Evolutionary conservation across 2,113 vertebrate species (phyloP).

Genomic region (Bungarus multicinctus): DNA sequence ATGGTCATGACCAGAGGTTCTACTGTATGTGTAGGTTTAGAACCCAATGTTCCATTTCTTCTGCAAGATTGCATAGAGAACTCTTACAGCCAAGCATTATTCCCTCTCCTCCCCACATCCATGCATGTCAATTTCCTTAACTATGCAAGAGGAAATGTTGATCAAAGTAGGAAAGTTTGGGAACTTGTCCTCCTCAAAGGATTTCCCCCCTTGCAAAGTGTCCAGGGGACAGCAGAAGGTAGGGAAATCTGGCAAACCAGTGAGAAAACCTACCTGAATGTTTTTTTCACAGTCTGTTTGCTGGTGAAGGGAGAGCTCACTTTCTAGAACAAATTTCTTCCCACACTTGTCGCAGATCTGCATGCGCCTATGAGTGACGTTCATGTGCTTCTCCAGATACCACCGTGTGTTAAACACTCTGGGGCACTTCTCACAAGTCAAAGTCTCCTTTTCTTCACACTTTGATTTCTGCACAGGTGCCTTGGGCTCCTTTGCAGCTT

Average conservation of each 20-base stretch:
- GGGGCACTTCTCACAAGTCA: constrained; percentile 97
- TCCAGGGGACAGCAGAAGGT: constrained; percentile 49
- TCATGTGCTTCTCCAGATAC: constrained; percentile 99
- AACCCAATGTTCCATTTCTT: not conserved
- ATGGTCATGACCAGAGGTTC: no score
- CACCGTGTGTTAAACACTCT: constrained; percentile 98
- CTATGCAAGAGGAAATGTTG: constrained; percentile 34
- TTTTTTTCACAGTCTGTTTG: constrained; percentile 99
- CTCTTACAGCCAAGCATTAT: not conserved
- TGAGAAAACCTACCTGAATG: constrained; percentile 89
- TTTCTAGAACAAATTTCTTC: constrained; percentile 98
- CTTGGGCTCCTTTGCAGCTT: constrained; percentile 75
- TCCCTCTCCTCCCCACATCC: constrained; percentile 12
- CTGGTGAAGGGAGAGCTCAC: constrained; percentile 97
- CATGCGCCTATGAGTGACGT: constrained; percentile 96
- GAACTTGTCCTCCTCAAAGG: constrained; percentile 24
- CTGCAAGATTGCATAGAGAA: not conserved
- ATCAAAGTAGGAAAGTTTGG: constrained; percentile 29
- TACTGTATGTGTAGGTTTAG: not conserved
- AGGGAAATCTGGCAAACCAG: constrained; percentile 55
- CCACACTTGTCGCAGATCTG: constrained; percentile 99
- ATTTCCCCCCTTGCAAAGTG: constrained; percentile 54
- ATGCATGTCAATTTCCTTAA: constrained; percentile 21
- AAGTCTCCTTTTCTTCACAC: constrained; percentile 91
- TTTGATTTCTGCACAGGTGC: constrained; percentile 77